These are phyloP conservation scores for Bombus vancouverensis DNA, from an alignment of 1,140 invertebrate genomes.

Conservation along the genomic window DNA sequence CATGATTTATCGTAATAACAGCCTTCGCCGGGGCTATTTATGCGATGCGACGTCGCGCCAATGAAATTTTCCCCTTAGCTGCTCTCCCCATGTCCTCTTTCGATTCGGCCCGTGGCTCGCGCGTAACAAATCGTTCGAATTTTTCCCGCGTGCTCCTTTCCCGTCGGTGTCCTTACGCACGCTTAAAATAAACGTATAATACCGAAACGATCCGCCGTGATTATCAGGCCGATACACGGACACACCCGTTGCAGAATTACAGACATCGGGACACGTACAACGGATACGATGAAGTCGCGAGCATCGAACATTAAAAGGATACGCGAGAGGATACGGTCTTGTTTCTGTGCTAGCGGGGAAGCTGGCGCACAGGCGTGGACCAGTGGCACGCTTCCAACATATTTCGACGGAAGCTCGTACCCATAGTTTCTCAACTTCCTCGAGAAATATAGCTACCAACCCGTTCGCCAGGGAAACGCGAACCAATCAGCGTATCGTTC, in stretches of 20 bases:
- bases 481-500: background rate
- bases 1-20: conserved; percentile 48
- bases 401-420: conserved; percentile 60
- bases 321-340: conserved; percentile 1
- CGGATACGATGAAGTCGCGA: background rate
- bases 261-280: background rate
- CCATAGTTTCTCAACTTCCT: conserved; percentile 58
- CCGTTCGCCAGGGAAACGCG: background rate
- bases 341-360: background rate
- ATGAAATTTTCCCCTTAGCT: conserved; percentile 15
- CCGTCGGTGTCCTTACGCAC: background rate
- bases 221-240: conserved; percentile 7
- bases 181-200: conserved; percentile 18
- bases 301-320: background rate
- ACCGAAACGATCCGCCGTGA: background rate
- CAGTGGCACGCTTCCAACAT: conserved; percentile 54
- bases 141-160: conserved; percentile 26
- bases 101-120: background rate
- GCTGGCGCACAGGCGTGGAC: conserved; percentile 56
- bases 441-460: conserved; percentile 39
- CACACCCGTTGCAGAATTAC: background rate
- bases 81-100: background rate
- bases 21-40: conserved; percentile 10
- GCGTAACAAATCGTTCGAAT: conserved; percentile 11
- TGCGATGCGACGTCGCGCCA: background rate